phyloP scores from a whole-genome alignment of 2,797 vertebrate genomes.

The Channallabes apus region DNA sequence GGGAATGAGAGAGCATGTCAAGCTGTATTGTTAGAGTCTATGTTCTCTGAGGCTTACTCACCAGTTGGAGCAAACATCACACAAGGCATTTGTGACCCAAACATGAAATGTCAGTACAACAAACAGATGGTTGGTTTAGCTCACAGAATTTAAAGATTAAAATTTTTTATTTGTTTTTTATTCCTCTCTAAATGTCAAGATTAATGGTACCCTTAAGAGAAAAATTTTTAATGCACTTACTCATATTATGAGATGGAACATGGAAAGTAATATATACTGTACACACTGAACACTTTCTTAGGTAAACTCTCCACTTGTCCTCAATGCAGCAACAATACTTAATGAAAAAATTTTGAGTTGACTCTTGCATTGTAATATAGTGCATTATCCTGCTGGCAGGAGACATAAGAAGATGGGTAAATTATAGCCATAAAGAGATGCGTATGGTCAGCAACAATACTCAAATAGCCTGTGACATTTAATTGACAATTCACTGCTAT shows the following conservation, averaged over 20 bases:
- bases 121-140: conserved; percentile 50
- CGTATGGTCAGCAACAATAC: not conserved
- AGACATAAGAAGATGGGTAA: not conserved
- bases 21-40: conserved; percentile 39
- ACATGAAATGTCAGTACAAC: conserved; percentile 49
- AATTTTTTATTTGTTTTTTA: not conserved
- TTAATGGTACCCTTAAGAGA: not conserved
- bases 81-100: conserved; percentile 40
- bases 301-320: not conserved
- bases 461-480: not conserved
- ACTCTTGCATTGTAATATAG: not conserved
- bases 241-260: not conserved
- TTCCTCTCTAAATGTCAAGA: not conserved
- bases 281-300: not conserved
- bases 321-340: not conserved
- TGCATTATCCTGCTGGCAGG: not conserved
- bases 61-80: conserved; percentile 49
- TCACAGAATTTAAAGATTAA: conserved; percentile 9
- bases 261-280: not conserved
- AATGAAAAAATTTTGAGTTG: not conserved
- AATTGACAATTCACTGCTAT: not conserved
- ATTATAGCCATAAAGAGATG: not conserved
- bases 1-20: conserved; percentile 49
- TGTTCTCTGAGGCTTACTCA: conserved; percentile 38
- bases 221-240: not conserved